Conservation (phyloP, 2,113 vertebrate genomes). For the Pachycephala philippinensis region DNA sequence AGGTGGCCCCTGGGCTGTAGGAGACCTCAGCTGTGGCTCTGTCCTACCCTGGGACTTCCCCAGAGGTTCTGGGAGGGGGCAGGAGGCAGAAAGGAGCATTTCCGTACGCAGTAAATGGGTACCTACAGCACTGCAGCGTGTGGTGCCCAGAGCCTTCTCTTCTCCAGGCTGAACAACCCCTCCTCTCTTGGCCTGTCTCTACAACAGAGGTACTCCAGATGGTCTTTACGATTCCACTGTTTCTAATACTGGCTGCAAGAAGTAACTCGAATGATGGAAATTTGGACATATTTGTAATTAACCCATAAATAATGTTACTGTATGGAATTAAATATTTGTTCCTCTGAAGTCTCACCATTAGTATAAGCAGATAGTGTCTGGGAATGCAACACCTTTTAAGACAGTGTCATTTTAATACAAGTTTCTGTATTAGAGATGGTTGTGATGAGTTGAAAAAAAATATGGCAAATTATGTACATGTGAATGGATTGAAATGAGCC, state of each 20-base stretch:
- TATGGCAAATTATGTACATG: neutral
- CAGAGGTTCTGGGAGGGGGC: no score
- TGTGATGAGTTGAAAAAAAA: neutral
- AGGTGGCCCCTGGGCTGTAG: neutral
- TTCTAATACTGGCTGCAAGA: neutral
- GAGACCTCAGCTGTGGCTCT: neutral
- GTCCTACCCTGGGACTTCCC: neutral
- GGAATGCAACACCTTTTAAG: neutral
- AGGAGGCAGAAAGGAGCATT: neutral
- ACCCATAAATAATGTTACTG: neutral
- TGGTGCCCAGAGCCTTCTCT: neutral
- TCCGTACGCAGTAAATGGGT: neutral
- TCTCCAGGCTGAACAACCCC: neutral
- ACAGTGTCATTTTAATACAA: neutral
- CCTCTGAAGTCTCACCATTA: neutral
- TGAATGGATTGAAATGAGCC: neutral
- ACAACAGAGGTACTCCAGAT: neutral
- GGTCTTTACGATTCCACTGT: rapidly evolving
- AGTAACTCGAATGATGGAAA: rapidly evolving
- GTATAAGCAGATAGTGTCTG: neutral
- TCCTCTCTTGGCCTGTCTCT: neutral
- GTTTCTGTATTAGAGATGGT: neutral
- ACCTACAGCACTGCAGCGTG: rapidly evolving
- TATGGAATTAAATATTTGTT: neutral
- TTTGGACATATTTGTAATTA: neutral